A percentile compares a stretch with the other conserved stretches of the same genome.
Evolutionary conservation across 2,113 vertebrate genomes (phyloP).

Genomic region (Pagrus major): DNA sequence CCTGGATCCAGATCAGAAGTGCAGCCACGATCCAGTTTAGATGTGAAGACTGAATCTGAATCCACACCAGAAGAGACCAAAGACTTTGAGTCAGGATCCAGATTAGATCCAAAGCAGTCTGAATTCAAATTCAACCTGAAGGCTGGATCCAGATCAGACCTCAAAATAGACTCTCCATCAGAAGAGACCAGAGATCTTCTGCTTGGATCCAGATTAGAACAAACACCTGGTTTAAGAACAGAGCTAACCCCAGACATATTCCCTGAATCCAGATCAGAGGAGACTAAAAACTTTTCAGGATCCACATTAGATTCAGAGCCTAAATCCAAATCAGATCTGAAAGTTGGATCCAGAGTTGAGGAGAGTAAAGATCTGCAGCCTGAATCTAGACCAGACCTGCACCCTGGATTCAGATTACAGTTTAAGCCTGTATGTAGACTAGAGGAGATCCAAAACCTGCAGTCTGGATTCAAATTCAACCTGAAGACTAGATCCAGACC

Average conservation of each 20-base stretch:
- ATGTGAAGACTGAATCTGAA: neutral
- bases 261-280: neutral
- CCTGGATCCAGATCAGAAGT: conserved; percentile 5
- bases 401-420: neutral
- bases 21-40: conserved; percentile 10
- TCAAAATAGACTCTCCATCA: neutral
- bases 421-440: neutral
- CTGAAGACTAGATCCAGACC: neutral
- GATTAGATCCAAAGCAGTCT: no score
- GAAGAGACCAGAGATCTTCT: neutral
- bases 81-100: no score
- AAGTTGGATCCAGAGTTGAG: neutral
- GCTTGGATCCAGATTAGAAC: neutral
- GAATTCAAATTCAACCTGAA: neutral
- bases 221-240: neutral
- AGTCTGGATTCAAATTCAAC: no score
- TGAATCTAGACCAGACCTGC: neutral
- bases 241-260: no score
- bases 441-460: neutral
- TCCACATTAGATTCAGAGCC: neutral
- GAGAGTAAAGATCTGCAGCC: neutral
- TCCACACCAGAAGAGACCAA: neutral
- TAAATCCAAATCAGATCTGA: neutral
- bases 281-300: neutral
- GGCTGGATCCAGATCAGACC: neutral